Evolutionary conservation across 2,888 invertebrate species (phyloP), one percentile per base, ranked within the genome.

Genomic region (Protonemura montana): DNA sequence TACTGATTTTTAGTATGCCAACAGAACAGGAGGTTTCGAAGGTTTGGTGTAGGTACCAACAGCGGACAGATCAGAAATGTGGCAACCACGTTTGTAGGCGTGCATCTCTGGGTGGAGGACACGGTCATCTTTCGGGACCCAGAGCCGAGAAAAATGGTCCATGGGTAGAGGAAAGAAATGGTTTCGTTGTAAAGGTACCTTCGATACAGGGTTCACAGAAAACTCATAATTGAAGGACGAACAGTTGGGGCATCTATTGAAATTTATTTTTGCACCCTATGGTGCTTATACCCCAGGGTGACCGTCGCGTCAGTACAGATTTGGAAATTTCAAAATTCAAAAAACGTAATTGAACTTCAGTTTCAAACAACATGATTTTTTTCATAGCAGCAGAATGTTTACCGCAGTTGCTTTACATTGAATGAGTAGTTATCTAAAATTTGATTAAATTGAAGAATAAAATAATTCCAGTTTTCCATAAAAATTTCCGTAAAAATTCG

Each of bases 51-150:
- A 35, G 35, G 28, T 29, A 81, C 30, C 29, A 30, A 29, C 28
- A 30, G 30, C n/a, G 10, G 29, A 81, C 13, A 28, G 26, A 3
- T 28, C 30, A 21, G n/a, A 28, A 29, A 81, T 81, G 29, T 81
- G 81, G 81, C 81, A 81, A 81, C 81, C 26, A 28, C 28, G 81
- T 81, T 28, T 29, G 81, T 28, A 81, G 81, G 81, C 81, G 81
- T 81, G 28, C n/a, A n/a, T 81, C 81, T 28, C 21, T 81, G 81
- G 81, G 81, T 81, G 81, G 30, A 27, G 30, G 30, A 81, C 81
- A 81, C 30, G 81, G 81, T 81, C 28, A 25, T 78, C 78, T 78
- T 26, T 27, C 27, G 13, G 78, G 59, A 59, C 59, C 59, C 59
- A 59, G 59, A 59, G 59, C 59, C 3, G 59, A 59, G 59, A 59